Evolutionary conservation across 2,797 vertebrate genomes (phyloP).

Genomic region (Acanthurus lineatus): DNA sequence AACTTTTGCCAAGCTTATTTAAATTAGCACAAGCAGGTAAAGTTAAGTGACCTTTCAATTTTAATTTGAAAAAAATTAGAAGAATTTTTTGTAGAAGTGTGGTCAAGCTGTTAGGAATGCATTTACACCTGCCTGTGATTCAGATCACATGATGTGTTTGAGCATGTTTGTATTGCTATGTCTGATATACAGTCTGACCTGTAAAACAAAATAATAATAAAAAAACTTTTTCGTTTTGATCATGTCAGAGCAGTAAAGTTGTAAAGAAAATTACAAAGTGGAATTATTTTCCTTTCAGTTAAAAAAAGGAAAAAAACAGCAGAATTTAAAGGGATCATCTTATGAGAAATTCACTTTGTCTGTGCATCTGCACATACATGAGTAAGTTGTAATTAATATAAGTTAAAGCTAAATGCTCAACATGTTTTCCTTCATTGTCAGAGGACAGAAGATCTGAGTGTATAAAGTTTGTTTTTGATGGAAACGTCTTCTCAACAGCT

Average conservation of each 20-base stretch:
- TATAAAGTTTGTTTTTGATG: too few relatives aligned
- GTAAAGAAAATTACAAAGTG: neutral
- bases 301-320: too few relatives aligned
- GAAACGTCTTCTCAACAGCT: too few relatives aligned
- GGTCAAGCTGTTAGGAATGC: neutral
- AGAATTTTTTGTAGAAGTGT: neutral
- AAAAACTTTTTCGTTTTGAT: neutral
- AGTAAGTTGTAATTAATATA: too few relatives aligned
- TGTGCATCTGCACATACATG: too few relatives aligned
- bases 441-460: too few relatives aligned
- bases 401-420: too few relatives aligned
- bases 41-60: constrained; percentile 1
- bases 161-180: neutral
- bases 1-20: too few relatives aligned
- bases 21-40: neutral
- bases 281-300: neutral
- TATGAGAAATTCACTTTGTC: too few relatives aligned
- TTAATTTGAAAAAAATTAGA: neutral
- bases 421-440: too few relatives aligned
- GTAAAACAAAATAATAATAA: neutral
- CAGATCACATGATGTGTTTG: neutral
- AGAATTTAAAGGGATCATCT: too few relatives aligned
- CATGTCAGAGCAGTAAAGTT: neutral
- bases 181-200: neutral
- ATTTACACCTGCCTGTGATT: neutral